A percentile compares a stretch with the other conserved stretches of the same genome.
These are phyloP conservation scores for Hylia prasina DNA, from an alignment of 2,113 vertebrate species.

Conservation along the genomic window DNA sequence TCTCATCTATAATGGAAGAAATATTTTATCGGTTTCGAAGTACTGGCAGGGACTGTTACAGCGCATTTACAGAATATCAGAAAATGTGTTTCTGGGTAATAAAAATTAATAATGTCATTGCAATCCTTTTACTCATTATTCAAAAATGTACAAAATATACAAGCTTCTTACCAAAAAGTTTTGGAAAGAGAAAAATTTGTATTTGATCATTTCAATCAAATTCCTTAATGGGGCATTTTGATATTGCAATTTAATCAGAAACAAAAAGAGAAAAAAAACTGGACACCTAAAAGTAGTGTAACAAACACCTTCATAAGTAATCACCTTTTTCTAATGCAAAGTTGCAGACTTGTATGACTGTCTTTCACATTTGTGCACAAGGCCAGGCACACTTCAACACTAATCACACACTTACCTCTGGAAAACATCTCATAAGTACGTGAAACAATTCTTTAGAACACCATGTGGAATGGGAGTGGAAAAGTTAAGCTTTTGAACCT, in stretches of 20 bases:
- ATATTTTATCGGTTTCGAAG: background rate
- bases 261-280: background rate
- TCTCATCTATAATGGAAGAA: background rate
- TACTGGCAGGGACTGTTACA: background rate
- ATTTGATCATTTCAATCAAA: background rate
- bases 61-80: background rate
- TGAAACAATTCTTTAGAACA: background rate
- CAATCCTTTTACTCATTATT: background rate
- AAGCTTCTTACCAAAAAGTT: background rate
- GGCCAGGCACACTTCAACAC: background rate
- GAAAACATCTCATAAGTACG: background rate
- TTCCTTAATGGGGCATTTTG: background rate
- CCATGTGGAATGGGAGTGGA: background rate
- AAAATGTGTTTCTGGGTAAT: background rate
- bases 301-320: background rate
- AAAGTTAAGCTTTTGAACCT: background rate
- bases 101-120: background rate
- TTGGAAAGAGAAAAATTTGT: background rate
- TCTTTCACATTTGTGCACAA: background rate
- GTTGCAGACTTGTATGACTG: background rate
- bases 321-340: background rate
- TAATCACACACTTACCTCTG: background rate
- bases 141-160: background rate
- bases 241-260: background rate
- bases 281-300: background rate